A percentile compares a stretch with the other conserved stretches of the same genome.
Conservation (phyloP, 2,797 vertebrate species). For the Anas georgica region DNA sequence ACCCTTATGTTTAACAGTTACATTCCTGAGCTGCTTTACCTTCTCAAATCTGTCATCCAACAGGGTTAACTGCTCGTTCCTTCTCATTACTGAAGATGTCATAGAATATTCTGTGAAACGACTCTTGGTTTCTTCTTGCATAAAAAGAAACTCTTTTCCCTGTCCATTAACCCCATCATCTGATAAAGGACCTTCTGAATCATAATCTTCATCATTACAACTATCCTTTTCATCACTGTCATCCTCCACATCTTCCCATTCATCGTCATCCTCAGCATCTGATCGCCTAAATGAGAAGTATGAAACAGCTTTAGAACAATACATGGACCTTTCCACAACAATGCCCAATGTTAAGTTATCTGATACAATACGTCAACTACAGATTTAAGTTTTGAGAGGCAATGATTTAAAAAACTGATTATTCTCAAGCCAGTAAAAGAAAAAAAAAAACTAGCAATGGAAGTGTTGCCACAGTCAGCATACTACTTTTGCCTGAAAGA, state of each 20-base stretch:
- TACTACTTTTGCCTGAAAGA: not conserved
- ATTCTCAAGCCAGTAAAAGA: not conserved
- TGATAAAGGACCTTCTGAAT: constrained; percentile 82
- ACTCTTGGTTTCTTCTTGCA: constrained; percentile 93
- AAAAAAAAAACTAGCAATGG: not conserved
- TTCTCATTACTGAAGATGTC: constrained; percentile 92
- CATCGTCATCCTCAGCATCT: constrained; percentile 77
- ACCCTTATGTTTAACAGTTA: not conserved
- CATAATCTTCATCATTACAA: constrained; percentile 54
- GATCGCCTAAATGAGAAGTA: constrained; percentile 45
- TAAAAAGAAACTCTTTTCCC: constrained; percentile 82
- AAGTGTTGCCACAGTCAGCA: not conserved
- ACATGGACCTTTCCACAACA: not conserved
- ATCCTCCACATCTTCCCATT: constrained; percentile 88
- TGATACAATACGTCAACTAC: not conserved
- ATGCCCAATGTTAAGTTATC: not conserved
- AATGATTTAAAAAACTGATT: not conserved
- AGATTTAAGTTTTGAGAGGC: not conserved
- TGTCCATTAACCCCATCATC: constrained; percentile 48
- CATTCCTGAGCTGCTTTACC: constrained; percentile 69
- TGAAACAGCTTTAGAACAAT: not conserved
- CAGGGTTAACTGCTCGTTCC: constrained; percentile 92
- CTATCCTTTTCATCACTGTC: constrained; percentile 62
- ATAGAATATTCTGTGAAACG: constrained; percentile 96
- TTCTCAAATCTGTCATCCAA: constrained; percentile 96